A percentile compares a stretch with the other conserved stretches of the same genome.
Conservation (phyloP, 2,113 vertebrate genomes). For the Myotis davidii region DNA sequence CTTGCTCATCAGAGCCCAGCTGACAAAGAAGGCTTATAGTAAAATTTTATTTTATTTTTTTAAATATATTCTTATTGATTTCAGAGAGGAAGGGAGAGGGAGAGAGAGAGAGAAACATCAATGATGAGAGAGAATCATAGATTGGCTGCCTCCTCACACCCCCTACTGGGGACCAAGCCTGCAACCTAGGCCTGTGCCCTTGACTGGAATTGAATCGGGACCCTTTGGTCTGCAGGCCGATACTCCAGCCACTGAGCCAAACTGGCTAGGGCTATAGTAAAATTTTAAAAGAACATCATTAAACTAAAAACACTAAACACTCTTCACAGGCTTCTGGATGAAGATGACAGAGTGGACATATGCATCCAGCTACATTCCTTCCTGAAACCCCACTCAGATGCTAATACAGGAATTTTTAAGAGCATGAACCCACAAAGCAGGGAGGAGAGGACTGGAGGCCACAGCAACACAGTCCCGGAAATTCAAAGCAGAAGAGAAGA, state of each 20-base stretch:
- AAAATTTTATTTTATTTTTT: not conserved
- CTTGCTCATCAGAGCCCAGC: not conserved
- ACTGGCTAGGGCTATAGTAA: no score
- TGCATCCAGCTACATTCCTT: not conserved
- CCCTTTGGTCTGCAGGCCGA: no score
- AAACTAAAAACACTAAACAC: not conserved
- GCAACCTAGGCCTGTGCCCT: no score
- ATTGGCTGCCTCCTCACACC: no score
- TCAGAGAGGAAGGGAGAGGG: no score
- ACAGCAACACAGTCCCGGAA: not conserved
- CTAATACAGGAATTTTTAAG: not conserved
- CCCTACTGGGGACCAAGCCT: no score
- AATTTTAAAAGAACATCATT: not conserved
- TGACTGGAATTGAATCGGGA: no score
- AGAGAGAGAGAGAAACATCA: no score
- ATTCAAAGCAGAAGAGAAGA: not conserved
- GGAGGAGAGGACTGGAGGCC: not conserved
- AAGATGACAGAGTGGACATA: not conserved
- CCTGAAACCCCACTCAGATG: not conserved
- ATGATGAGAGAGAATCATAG: no score
- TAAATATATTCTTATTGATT: no score
- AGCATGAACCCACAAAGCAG: not conserved
- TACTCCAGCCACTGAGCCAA: no score
- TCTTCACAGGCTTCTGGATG: not conserved
- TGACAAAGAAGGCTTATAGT: not conserved